phyloP scores from a whole-genome alignment of 2,888 invertebrate species.

The Camptogramma bilineatum region DNA sequence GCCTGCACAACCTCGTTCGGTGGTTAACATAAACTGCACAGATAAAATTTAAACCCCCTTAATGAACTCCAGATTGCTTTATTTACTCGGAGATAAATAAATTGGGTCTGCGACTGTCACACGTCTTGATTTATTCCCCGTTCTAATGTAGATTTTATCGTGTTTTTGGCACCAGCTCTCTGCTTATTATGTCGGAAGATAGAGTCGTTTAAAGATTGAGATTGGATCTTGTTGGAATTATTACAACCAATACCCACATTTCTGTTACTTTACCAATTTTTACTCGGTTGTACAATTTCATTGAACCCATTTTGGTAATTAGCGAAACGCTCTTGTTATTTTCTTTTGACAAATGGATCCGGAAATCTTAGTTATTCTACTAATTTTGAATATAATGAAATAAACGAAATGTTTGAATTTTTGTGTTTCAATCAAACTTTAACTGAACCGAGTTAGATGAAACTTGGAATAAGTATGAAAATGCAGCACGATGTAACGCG shows the following conservation, averaged over 20 bases:
- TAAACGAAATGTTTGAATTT: too few species aligned
- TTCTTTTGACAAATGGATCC: too few species aligned
- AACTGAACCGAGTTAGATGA: too few species aligned
- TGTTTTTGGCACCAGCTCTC: constrained; percentile 35
- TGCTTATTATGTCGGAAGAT: constrained; percentile 3
- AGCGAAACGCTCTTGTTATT: too few species aligned
- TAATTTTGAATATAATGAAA: too few species aligned
- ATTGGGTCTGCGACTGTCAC: constrained; percentile 58
- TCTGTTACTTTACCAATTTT: too few species aligned
- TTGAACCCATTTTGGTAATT: too few species aligned
- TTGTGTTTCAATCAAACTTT: too few species aligned
- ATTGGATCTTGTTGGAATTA: constrained; percentile 1
- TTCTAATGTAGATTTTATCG: constrained; percentile 53
- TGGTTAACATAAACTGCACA: constrained; percentile 75
- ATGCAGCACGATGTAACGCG: too few species aligned
- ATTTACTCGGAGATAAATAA: constrained; percentile 68
- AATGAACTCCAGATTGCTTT: constrained; percentile 75
- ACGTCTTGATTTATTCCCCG: constrained; percentile 49
- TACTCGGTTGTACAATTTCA: too few species aligned
- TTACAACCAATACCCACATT: background rate
- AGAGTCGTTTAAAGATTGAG: background rate
- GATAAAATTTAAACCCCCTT: constrained; percentile 78
- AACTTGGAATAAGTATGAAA: too few species aligned
- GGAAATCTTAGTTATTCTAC: too few species aligned
- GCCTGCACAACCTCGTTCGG: constrained; percentile 54